A percentile compares a stretch with the other conserved stretches of the same genome.
Evolutionary conservation across 2,888 invertebrate genomes (phyloP).

Genomic region (Spatulosminthurus flaviceps): DNA sequence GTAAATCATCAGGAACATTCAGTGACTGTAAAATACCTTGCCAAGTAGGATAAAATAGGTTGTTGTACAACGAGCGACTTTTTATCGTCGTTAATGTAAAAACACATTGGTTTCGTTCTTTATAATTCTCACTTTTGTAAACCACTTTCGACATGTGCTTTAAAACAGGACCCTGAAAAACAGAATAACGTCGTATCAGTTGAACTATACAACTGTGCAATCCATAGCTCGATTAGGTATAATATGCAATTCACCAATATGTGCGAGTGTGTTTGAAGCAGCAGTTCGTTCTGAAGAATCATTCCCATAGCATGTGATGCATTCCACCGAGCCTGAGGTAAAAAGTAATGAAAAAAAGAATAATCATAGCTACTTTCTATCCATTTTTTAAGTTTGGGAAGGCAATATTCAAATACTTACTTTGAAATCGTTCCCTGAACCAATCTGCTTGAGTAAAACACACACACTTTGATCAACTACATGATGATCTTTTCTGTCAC

Average conservation of each 20-base stretch:
- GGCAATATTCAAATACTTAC: constrained; percentile 15
- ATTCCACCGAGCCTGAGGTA: constrained; percentile 49
- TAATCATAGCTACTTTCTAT: neutral
- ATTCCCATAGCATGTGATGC: constrained; percentile 47
- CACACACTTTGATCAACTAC: neutral
- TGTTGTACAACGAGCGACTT: constrained; percentile 15
- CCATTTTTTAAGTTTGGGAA: too few relatives aligned
- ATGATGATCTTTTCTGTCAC: neutral
- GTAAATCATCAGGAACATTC: constrained; percentile 35
- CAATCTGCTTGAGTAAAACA: constrained; percentile 37
- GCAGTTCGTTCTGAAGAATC: constrained; percentile 31
- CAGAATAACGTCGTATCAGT: too few relatives aligned
- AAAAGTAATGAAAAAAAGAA: neutral
- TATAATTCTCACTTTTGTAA: constrained; percentile 47
- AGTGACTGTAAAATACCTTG: constrained; percentile 36
- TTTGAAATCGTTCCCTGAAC: constrained; percentile 43
- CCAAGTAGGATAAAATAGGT: constrained; percentile 20
- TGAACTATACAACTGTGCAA: too few relatives aligned
- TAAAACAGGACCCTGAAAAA: constrained; percentile 33
- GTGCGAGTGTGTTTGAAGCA: constrained; percentile 26
- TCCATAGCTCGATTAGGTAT: too few relatives aligned
- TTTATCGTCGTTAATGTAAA: constrained; percentile 34
- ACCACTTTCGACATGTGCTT: constrained; percentile 35
- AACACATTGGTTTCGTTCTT: constrained; percentile 46
- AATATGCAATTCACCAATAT: too few relatives aligned